Conservation (phyloP, 2,888 invertebrate species). For the Lasiommata megera region DNA sequence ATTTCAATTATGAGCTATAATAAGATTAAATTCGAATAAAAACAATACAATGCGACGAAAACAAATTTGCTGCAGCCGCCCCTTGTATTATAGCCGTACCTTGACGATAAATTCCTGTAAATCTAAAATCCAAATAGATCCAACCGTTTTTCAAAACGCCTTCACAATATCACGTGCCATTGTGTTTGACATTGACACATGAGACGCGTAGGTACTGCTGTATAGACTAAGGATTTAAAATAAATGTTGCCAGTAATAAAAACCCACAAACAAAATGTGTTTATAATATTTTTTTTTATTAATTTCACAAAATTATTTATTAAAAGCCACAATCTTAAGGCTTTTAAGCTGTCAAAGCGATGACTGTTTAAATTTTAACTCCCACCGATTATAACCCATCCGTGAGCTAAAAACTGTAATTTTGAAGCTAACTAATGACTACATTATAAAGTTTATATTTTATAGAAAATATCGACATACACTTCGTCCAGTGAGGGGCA, state of each 20-base stretch:
- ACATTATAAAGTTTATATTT: slow-evolving; percentile 67
- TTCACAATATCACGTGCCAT: neutral
- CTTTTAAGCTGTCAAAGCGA: slow-evolving; percentile 80
- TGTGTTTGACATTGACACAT: neutral
- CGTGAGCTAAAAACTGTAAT: slow-evolving; percentile 66
- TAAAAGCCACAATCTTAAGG: slow-evolving; percentile 80
- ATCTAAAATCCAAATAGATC: no score
- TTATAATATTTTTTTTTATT: slow-evolving; percentile 75
- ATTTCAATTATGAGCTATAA: no score
- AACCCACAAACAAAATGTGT: slow-evolving; percentile 34
- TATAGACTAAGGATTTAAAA: no score
- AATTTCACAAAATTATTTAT: slow-evolving; percentile 80
- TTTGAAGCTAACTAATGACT: slow-evolving; percentile 74
- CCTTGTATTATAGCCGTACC: no score
- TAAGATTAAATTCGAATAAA: no score
- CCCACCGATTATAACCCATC: slow-evolving; percentile 49
- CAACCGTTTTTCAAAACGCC: neutral
- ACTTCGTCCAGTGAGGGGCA: slow-evolving; percentile 66
- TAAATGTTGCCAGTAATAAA: neutral
- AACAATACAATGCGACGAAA: no score
- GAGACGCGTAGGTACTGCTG: no score
- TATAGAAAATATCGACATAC: slow-evolving; percentile 75
- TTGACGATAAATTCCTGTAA: no score
- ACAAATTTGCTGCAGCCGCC: no score
- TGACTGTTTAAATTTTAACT: slow-evolving; percentile 53